Evolutionary conservation across 2,113 vertebrate genomes (phyloP).

Genomic region (Danionella cerebrum): DNA sequence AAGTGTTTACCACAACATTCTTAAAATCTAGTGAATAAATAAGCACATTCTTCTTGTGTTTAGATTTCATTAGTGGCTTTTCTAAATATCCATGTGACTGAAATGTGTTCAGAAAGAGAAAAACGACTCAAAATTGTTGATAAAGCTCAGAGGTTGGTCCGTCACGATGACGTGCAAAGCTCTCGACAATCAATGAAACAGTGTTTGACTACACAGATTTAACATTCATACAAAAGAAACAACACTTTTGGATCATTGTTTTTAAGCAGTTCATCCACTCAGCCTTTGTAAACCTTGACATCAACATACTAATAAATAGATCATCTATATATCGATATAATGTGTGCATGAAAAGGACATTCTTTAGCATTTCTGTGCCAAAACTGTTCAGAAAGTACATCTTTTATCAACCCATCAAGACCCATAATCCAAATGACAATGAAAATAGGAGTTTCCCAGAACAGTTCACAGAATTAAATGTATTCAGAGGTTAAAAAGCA

Average conservation of each 20-base stretch:
- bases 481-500: slow-evolving; percentile 31
- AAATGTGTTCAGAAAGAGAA: too few species aligned
- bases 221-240: slow-evolving; percentile 28
- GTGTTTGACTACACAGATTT: not conserved
- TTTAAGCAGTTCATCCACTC: slow-evolving; percentile 22
- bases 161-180: slow-evolving; percentile 19
- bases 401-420: too few species aligned
- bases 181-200: not conserved
- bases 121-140: not conserved
- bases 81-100: too few species aligned
- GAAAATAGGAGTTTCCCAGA: not conserved
- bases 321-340: not conserved
- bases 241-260: slow-evolving; percentile 35
- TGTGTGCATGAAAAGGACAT: slow-evolving; percentile 14
- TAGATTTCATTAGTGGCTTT: too few species aligned
- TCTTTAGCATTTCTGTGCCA: slow-evolving; percentile 22
- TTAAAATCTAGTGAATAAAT: not conserved
- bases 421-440: too few species aligned
- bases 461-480: not conserved
- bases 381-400: too few species aligned
- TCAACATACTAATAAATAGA: slow-evolving; percentile 14
- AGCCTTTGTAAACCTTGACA: slow-evolving; percentile 29
- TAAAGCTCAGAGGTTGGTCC: slow-evolving; percentile 13
- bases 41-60: slow-evolving; percentile 13
- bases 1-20: not conserved